These are phyloP conservation scores for Drosophila arawakana DNA, from an alignment of 1,140 invertebrate genomes.

Conservation along the genomic window DNA sequence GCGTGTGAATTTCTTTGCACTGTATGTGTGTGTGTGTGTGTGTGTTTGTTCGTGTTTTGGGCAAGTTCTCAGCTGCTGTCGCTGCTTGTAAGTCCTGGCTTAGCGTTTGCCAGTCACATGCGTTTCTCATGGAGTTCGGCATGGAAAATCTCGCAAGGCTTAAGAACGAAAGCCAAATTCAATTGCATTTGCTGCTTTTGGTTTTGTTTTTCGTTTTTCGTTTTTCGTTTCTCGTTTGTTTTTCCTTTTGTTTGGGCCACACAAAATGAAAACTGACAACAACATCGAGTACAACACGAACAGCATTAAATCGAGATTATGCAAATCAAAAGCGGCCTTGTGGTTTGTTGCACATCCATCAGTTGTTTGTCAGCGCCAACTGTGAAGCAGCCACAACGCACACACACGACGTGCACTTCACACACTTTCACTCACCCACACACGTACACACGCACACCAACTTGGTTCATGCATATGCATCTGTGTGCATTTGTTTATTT, in stretches of 20 bases:
- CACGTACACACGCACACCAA: slow-evolving; percentile 9
- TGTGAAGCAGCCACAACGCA: slow-evolving; percentile 34
- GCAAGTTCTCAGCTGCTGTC: slow-evolving; percentile 30
- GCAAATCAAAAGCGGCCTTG: slow-evolving; percentile 73
- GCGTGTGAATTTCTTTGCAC: slow-evolving; percentile 6
- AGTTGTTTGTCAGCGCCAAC: slow-evolving; percentile 29
- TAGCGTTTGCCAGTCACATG: slow-evolving; percentile 44
- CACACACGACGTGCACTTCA: background rate
- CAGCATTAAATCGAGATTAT: slow-evolving; percentile 68
- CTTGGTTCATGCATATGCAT: slow-evolving; percentile 70
- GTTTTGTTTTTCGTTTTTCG: background rate
- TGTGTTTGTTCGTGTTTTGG: slow-evolving; percentile 15
- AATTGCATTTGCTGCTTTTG: slow-evolving; percentile 34
- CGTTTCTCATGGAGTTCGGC: slow-evolving; percentile 38
- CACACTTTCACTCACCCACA: slow-evolving; percentile 8
- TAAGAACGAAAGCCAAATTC: slow-evolving; percentile 39
- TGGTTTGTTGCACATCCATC: slow-evolving; percentile 14
- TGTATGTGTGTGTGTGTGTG: slow-evolving; percentile 2
- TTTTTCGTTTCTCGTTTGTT: slow-evolving; percentile 9
- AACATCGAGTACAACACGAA: slow-evolving; percentile 2
- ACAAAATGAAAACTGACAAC: slow-evolving; percentile 17
- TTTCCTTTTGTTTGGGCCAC: background rate
- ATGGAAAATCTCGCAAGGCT: slow-evolving; percentile 15
- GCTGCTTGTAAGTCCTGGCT: slow-evolving; percentile 40
- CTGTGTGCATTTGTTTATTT: slow-evolving; percentile 64